These are phyloP conservation scores for Ennomos fuscantarius DNA, from an alignment of 2,888 invertebrate genomes.

Conservation along the genomic window DNA sequence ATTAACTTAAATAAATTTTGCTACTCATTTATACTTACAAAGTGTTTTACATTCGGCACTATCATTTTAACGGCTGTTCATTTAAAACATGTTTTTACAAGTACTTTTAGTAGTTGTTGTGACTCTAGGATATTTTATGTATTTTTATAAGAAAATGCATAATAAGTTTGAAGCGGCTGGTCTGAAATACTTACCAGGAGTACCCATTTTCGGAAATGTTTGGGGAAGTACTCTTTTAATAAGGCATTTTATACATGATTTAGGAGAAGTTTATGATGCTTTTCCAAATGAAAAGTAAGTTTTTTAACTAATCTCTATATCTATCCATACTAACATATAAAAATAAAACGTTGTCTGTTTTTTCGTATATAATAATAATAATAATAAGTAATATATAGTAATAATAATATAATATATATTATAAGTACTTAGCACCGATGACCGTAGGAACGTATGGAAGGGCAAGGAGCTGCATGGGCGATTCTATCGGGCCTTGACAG, in stretches of 20 bases:
- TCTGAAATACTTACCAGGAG: slow-evolving; percentile 43
- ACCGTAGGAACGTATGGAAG: no score
- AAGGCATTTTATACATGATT: slow-evolving; percentile 48
- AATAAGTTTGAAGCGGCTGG: slow-evolving; percentile 26
- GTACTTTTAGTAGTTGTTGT: background rate
- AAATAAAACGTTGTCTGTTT: no score
- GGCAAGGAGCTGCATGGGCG: no score
- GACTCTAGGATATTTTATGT: slow-evolving; percentile 7
- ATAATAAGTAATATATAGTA: no score
- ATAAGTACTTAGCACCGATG: no score
- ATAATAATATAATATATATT: no score
- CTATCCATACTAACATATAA: background rate
- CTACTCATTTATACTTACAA: no score
- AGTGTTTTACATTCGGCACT: no score
- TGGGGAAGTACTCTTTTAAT: slow-evolving; percentile 44
- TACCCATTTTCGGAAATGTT: slow-evolving; percentile 58
- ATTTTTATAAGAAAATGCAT: slow-evolving; percentile 29
- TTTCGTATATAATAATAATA: no score
- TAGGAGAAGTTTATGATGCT: slow-evolving; percentile 48
- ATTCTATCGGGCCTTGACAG: no score
- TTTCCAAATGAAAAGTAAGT: slow-evolving; percentile 59
- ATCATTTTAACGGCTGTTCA: background rate
- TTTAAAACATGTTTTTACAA: slow-evolving; percentile 6
- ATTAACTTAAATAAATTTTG: no score
- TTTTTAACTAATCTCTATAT: slow-evolving; percentile 2